phyloP scores from a whole-genome alignment of 2,888 invertebrate genomes.

The Caenorhabditis sulstoni region DNA sequence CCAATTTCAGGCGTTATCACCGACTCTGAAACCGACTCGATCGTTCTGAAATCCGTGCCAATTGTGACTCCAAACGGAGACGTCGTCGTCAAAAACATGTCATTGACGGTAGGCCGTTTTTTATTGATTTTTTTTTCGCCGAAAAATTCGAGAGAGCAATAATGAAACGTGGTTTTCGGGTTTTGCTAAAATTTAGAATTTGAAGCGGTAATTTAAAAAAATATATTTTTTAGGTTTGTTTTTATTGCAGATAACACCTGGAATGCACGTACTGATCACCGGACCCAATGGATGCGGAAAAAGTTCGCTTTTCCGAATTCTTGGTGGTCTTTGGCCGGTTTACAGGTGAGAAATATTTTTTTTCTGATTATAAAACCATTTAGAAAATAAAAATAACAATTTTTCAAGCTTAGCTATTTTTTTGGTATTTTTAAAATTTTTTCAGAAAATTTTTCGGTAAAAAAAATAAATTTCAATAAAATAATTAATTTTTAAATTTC shows the following conservation, averaged over 20 bases:
- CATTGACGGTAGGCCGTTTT: slow-evolving; percentile 89
- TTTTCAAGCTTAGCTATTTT: no score
- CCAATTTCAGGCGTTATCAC: slow-evolving; percentile 49
- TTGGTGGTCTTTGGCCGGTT: slow-evolving; percentile 96
- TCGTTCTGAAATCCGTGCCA: slow-evolving; percentile 93
- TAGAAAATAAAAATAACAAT: no score
- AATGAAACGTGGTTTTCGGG: no score
- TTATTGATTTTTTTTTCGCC: no score
- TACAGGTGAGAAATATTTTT: slow-evolving; percentile 86
- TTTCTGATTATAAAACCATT: no score
- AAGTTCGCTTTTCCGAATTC: slow-evolving; percentile 94
- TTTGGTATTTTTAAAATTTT: no score
- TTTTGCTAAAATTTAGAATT: neutral
- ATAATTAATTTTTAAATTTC: no score
- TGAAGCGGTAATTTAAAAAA: neutral
- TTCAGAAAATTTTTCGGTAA: no score
- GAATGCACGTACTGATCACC: slow-evolving; percentile 96
- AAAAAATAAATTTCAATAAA: no score
- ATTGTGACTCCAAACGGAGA: slow-evolving; percentile 98
- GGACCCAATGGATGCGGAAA: slow-evolving; percentile 99
- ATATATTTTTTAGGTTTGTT: no score
- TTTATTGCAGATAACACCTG: slow-evolving; percentile 87
- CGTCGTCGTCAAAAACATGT: slow-evolving; percentile 90
- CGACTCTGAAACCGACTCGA: slow-evolving; percentile 86
- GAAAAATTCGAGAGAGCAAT: no score